A percentile compares a stretch with the other conserved stretches of the same genome.
Evolutionary conservation across 2,113 vertebrate species (phyloP).

Genomic region (Uria aalge): DNA sequence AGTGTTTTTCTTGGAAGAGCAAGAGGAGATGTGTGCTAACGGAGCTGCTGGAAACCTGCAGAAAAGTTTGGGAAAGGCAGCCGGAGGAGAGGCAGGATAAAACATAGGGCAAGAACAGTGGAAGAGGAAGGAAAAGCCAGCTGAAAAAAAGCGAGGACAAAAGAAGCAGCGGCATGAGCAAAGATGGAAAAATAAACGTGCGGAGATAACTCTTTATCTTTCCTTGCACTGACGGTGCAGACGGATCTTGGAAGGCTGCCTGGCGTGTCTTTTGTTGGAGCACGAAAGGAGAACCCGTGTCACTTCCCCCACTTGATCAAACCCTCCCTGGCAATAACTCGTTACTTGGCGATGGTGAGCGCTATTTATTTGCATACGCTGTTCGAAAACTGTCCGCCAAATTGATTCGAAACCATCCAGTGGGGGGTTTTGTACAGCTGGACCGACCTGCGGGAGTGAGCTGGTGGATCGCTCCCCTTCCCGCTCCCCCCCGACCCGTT

Average conservation of each 20-base stretch:
- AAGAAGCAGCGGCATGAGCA: not conserved
- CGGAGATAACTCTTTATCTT: not conserved
- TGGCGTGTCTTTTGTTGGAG: not conserved
- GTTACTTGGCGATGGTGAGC: not conserved
- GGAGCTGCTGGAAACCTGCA: not conserved
- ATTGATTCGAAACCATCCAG: not conserved
- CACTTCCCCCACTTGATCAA: not conserved
- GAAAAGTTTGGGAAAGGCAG: not conserved
- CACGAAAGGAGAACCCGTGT: not conserved
- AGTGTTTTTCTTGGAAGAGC: not conserved
- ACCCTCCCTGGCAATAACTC: not conserved
- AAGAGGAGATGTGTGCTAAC: not conserved
- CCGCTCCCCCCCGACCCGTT: not conserved
- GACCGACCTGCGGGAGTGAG: rapidly evolving
- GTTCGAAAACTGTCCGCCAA: not conserved
- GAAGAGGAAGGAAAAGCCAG: not conserved
- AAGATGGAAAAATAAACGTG: not conserved
- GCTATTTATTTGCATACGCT: not conserved
- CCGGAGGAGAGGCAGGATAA: not conserved
- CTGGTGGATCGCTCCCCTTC: not conserved
- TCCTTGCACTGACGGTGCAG: not conserved
- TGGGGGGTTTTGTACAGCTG: rapidly evolving
- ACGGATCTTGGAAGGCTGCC: conserved; percentile 19
- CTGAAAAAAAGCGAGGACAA: not conserved
- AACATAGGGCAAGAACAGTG: not conserved